These are phyloP conservation scores for Scelioninae gen. 1 DNA, from an alignment of 2,888 invertebrate species.

Conservation along the genomic window DNA sequence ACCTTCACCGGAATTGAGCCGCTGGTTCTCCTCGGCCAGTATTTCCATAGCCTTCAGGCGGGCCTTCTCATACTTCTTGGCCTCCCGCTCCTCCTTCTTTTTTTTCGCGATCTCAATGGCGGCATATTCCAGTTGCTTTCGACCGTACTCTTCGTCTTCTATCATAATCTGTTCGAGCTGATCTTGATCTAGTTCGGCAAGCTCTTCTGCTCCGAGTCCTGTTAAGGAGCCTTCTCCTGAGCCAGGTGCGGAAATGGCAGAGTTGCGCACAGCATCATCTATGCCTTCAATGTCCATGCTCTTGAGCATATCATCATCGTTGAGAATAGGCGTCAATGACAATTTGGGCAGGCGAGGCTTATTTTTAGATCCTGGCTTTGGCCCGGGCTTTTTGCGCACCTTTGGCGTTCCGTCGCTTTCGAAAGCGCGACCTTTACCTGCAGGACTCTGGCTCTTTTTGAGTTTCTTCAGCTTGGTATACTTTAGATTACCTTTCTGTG, in stretches of 20 bases:
- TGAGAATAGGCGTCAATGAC: constrained; percentile 74
- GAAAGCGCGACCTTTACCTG: constrained; percentile 75
- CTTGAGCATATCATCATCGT: constrained; percentile 74
- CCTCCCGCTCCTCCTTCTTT: constrained; percentile 81
- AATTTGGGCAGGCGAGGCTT: constrained; percentile 76
- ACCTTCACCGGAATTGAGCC: constrained; percentile 75
- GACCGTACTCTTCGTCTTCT: constrained; percentile 87
- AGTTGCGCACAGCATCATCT: constrained; percentile 74
- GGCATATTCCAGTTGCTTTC: constrained; percentile 85
- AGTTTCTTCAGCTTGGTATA: constrained; percentile 75
- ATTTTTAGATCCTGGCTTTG: constrained; percentile 83
- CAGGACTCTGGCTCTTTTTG: constrained; percentile 79
- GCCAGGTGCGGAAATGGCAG: constrained; percentile 70
- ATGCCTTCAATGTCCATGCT: constrained; percentile 77
- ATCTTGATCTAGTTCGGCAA: constrained; percentile 82
- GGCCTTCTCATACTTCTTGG: constrained; percentile 81
- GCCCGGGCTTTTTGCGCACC: constrained; percentile 82
- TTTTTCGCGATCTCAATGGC: constrained; percentile 83
- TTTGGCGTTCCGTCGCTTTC: constrained; percentile 80
- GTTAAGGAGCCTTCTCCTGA: constrained; percentile 77
- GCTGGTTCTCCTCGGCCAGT: constrained; percentile 80
- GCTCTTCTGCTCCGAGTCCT: constrained; percentile 79
- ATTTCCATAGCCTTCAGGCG: constrained; percentile 82
- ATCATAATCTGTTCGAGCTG: constrained; percentile 86
- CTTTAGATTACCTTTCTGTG: constrained; percentile 70